A percentile compares a stretch with the other conserved stretches of the same genome.
phyloP scores from a whole-genome alignment of 2,888 invertebrate genomes.

The Spodoptera exigua region DNA sequence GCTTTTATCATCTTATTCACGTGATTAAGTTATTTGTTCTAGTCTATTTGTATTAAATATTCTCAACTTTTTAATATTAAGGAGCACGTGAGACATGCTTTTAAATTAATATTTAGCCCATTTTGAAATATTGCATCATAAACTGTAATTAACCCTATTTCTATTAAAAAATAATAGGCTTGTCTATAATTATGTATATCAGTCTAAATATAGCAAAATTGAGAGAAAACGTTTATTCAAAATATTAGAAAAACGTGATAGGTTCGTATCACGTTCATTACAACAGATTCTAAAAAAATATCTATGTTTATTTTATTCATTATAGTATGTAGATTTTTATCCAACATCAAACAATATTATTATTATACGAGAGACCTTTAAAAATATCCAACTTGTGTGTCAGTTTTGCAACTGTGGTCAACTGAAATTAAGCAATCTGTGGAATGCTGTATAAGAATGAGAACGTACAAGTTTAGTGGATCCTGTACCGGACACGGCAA shows the following conservation, averaged over 20 bases:
- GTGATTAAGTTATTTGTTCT: no score
- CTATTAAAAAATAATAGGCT: no score
- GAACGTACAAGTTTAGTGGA: conserved; percentile 59
- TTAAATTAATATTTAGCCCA: conserved; percentile 18
- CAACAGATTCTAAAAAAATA: background rate
- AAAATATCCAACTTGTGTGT: conserved; percentile 18
- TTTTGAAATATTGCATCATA: conserved; percentile 21
- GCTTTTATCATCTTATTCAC: no score
- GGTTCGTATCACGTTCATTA: background rate
- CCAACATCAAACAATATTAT: conserved; percentile 19
- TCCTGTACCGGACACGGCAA: conserved; percentile 72
- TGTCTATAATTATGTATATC: no score
- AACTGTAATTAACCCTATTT: conserved; percentile 1
- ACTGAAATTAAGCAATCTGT: conserved; percentile 56
- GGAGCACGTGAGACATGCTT: background rate
- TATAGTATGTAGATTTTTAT: conserved; percentile 7
- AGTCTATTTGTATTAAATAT: no score
- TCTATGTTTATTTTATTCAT: no score
- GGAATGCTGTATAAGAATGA: conserved; percentile 61
- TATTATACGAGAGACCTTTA: conserved; percentile 22
- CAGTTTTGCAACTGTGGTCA: conserved; percentile 56
- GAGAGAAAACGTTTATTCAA: background rate
- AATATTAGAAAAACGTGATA: background rate
- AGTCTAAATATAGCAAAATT: no score
- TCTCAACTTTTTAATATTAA: no score